Base-by-base conservation (phyloP, 2,113 vertebrate species). In the Sciurus niger region DNA sequence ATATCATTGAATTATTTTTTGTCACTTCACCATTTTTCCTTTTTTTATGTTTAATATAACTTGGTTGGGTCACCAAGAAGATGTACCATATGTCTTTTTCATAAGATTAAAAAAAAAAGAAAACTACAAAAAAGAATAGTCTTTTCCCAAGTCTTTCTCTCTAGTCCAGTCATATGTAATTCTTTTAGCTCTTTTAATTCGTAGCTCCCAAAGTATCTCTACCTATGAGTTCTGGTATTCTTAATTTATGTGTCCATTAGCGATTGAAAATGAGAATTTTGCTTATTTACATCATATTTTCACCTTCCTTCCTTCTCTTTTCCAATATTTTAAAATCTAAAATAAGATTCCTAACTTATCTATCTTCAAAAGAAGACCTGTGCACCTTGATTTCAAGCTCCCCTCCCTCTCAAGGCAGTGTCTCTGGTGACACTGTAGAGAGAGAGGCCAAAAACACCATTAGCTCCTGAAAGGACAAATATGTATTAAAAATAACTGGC, bases 231-330 rank as follows among this genome's bases (percentile, higher is more conserved):
- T 60, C 10, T 18, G 10, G 4, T 94, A n/a, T 37, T 85, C 17
- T 83, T 87, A 16, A 85, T 78, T 63, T 76, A 46, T 53, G 78
- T 84, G 46, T n/a, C n/a, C 22, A 20, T 90, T 93, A 84, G 25
- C 58, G 74, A 58, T 5, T 73, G 2, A 68, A 18, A 88, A 77
- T 34, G 18, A 80, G 55, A 89, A 63, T 46, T 87, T 58, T 60
- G 0, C 40, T 90, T 84, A 11, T 93, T 74, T 88, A 85, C 16
- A 30, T 74, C 43, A 87, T 53, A 68, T 0, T 74, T 4, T 2
- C 12, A 60, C 8, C 53, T 68, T 65, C 2, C 2, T 6, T 74
- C 16, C 60, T 40, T 73, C 63, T 87, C 11, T 48, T 46, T 94
- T 9, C 20, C 25, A 74, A 2, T 89, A n/a, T 87, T 58, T 30